Evolutionary conservation across 2,888 invertebrate species (phyloP).

Genomic region (Amiota minor): DNA sequence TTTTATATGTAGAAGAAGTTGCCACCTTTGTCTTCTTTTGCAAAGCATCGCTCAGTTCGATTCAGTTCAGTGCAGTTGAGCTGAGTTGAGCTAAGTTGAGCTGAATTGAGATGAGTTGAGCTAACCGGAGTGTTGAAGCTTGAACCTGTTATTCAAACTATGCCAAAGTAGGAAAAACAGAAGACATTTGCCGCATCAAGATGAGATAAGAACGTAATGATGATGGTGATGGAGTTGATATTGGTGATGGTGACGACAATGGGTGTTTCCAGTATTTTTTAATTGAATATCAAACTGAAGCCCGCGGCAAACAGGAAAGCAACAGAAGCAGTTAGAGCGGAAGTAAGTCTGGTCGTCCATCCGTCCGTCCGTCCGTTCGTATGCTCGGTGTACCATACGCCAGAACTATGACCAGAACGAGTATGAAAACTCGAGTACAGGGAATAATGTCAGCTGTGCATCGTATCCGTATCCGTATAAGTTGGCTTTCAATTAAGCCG

Average conservation of each 20-base stretch:
- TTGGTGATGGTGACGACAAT: background rate
- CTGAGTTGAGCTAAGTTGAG: too few relatives aligned
- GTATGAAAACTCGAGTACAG: slow-evolving; percentile 49
- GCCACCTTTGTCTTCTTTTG: too few relatives aligned
- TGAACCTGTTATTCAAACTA: slow-evolving; percentile 1
- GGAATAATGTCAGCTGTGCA: slow-evolving; percentile 60
- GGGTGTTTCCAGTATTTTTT: slow-evolving; percentile 18
- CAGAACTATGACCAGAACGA: too few relatives aligned
- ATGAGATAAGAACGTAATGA: too few relatives aligned
- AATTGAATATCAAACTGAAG: slow-evolving; percentile 63
- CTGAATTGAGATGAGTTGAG: too few relatives aligned
- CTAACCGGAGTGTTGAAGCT: background rate
- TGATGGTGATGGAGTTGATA: too few relatives aligned
- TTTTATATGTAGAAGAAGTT: too few relatives aligned
- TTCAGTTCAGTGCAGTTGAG: too few relatives aligned
- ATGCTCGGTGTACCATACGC: too few relatives aligned
- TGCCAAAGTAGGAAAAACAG: background rate
- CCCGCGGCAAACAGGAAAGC: slow-evolving; percentile 59
- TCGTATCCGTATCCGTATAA: slow-evolving; percentile 44
- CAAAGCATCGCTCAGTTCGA: too few relatives aligned
- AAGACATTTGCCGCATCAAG: too few relatives aligned
- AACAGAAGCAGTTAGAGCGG: slow-evolving; percentile 10
- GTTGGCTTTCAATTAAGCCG: slow-evolving; percentile 62
- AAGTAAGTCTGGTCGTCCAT: background rate
- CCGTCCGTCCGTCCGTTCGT: background rate